phyloP scores from a whole-genome alignment of 2,888 invertebrate species.

The Cenopis cana region DNA sequence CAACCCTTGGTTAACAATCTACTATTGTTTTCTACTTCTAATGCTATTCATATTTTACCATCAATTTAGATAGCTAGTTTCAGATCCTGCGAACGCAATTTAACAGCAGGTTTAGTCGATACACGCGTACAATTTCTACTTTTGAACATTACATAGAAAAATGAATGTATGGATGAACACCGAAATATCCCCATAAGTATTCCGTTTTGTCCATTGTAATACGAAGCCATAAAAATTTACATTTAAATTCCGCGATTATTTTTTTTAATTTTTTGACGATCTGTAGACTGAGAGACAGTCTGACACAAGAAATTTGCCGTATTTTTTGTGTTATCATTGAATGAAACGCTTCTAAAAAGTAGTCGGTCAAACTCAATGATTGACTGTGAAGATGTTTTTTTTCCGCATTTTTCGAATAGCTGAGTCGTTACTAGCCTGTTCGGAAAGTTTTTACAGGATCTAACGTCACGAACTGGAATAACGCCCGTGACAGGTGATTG shows the following conservation, averaged over 20 bases:
- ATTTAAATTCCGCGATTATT: not conserved
- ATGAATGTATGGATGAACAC: too few species aligned
- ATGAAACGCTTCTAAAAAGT: not conserved
- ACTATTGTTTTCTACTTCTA: constrained; percentile 1
- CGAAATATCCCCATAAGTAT: too few species aligned
- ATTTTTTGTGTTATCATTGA: not conserved
- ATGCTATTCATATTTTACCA: not conserved
- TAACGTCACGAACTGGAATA: constrained; percentile 6
- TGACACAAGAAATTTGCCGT: not conserved
- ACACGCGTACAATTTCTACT: not conserved
- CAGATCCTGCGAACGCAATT: not conserved
- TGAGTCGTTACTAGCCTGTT: not conserved
- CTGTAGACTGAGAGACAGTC: not conserved
- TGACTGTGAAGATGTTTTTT: constrained; percentile 4
- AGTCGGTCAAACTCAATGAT: not conserved
- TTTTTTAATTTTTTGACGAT: not conserved
- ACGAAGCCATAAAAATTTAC: too few species aligned
- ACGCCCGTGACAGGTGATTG: constrained; percentile 4
- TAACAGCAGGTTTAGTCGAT: not conserved
- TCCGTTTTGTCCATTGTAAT: too few species aligned
- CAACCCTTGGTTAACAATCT: too few species aligned
- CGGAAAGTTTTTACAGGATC: not conserved
- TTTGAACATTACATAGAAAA: too few species aligned
- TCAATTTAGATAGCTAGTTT: not conserved
- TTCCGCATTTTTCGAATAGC: constrained; percentile 19